Base-by-base conservation (phyloP, 2,888 invertebrate genomes). In the Eucera pruinosa region DNA sequence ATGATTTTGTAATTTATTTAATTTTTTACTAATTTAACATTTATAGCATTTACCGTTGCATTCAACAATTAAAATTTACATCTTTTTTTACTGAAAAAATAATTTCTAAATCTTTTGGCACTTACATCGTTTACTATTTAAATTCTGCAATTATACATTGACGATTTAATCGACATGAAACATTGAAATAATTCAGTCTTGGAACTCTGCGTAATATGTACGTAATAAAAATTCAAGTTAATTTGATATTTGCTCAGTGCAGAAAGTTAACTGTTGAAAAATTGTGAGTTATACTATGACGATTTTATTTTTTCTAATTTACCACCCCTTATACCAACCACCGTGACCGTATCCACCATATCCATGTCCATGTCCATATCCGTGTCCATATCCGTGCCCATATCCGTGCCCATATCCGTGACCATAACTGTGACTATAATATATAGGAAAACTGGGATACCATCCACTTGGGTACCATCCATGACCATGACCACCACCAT, bases 301-400 rank as follows among this genome's bases (percentile, higher is more conserved):
- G 11, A 45, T 47, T 18, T 33, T n/a, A 18, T 60, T 47, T 13
- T 61, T 58, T 43, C 70, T 66, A 61, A 73, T 73, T 86, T 86
- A 86, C 86, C 87, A 88, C 27, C 84, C 85, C 57, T 81, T 82
- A 74, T 88, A 80, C 81, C 80, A 79, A 27, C 83, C 78, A 57
- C 72, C 80, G 25, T 74, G 60, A 20, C 43, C 30, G 6, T 78
- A 81, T 27, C 81, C 9, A 36, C 9, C 9, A 9, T 36, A 11
- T 5, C 36, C 36, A 36, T 36, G 11, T 36, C 36, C 36, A 36
- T 36, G 6, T 11, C 11, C 6, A 11, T 11, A 6, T 11, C 9
- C 36, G 11, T 84, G 62, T 25, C 78, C 69, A 62, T 72, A 71
- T 36, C 36, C 36, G 11, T 36, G 6, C 6, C 11, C 6, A 11